Base-by-base conservation (phyloP, 2,888 invertebrate genomes). In the Orthosia gothica region DNA sequence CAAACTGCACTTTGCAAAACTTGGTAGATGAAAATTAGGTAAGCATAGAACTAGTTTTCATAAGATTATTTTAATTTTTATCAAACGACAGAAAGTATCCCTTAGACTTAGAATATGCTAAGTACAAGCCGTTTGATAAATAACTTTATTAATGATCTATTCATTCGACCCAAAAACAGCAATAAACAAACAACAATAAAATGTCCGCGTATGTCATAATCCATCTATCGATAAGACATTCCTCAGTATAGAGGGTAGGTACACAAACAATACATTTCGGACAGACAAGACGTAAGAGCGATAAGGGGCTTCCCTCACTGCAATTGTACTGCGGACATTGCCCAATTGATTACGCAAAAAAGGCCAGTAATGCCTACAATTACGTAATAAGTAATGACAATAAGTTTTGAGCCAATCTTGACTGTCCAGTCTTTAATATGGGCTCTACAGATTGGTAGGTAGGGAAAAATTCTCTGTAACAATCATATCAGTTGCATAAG, bases 231-330 rank as follows among this genome's bases (percentile, higher is more conserved):
- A 59, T 74, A 74, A 58, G 2, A 16, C n/a, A 23, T 16, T 72
- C 32, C 7, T 7, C 18, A 61, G 18, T 47, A 4, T 15, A 12
- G 1, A 12, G 47, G 18, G 5, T 23, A 40, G 0, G 11, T 18
- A 55, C 9, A 40, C 20, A 40, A 54, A 74, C n/a, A 75, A 55
- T 32, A 13, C 16, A 59, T 32, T 70, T 70, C 47, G 63, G 52
- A 47, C 40, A 40, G 49, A 62, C 50, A 58, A 13, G 45, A 76
- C 58, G 52, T 54, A 40, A 62, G 12, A 11, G 4, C 40, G 76
- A 76, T 78, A 78, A 78, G 76, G 76, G 76, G 78, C 54, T 78
- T 76, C 54, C 79, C 79, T 26, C 12, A 12, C 52, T 23, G 18
- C 26, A 52, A n/a, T 20, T 16, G 5, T 2, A 47, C 16, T 49